These are phyloP conservation scores for Macquaria australasica DNA, from an alignment of 2,113 vertebrate species.

Conservation along the genomic window DNA sequence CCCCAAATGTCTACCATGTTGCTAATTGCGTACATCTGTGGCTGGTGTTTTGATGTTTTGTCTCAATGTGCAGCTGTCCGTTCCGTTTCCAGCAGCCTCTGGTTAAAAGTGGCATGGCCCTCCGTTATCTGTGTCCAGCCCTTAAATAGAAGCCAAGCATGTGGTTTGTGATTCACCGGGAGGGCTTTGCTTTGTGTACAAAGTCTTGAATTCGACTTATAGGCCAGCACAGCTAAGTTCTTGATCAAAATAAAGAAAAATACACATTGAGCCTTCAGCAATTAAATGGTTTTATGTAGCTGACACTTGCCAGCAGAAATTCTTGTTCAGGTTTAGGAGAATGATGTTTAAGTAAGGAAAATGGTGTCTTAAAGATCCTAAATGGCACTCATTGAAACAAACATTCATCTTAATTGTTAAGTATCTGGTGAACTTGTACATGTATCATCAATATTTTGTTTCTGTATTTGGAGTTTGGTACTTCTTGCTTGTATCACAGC, in stretches of 20 bases:
- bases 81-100: conserved; percentile 64
- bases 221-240: background rate
- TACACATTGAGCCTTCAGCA: background rate
- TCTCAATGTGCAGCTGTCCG: conserved; percentile 76
- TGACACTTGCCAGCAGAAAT: background rate
- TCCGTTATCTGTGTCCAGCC: conserved; percentile 60
- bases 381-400: background rate
- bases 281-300: background rate
- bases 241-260: conserved; percentile 5
- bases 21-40: conserved; percentile 83
- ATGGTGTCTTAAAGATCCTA: background rate
- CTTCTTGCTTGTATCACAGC: background rate
- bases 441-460: background rate
- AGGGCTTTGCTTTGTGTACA: conserved; percentile 2
- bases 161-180: conserved; percentile 41
- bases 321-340: conserved; percentile 3
- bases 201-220: background rate
- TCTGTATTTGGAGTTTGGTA: background rate
- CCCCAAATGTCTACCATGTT: conserved; percentile 81
- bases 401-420: background rate
- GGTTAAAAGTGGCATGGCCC: conserved; percentile 65
- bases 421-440: background rate
- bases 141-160: conserved; percentile 54
- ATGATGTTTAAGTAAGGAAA: background rate
- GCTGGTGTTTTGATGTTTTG: conserved; percentile 76